phyloP scores from a whole-genome alignment of 2,113 vertebrate species.

The Neolamprologus falcicula region DNA sequence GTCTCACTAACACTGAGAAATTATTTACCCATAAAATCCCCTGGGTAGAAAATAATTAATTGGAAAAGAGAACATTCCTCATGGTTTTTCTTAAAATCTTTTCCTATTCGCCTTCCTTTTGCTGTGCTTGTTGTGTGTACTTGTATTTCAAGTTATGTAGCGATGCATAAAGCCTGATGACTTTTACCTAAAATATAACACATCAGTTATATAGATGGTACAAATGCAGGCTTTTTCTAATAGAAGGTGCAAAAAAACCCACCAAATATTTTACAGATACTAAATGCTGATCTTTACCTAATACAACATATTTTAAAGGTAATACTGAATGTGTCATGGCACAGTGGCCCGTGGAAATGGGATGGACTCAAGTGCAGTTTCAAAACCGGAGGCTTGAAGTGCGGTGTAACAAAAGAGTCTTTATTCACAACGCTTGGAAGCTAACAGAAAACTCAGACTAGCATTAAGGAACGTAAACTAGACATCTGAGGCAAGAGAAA shows the following conservation, averaged over 20 bases:
- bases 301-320: neutral
- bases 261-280: neutral
- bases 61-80: neutral
- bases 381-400: neutral
- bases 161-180: neutral
- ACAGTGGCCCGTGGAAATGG: neutral
- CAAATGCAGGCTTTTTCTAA: neutral
- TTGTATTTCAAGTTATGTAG: neutral
- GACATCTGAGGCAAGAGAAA: neutral
- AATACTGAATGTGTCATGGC: neutral
- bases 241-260: accelerated
- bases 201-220: neutral
- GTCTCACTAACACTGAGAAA: neutral
- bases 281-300: neutral
- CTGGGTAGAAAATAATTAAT: neutral
- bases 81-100: neutral
- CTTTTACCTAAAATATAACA: neutral
- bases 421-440: neutral
- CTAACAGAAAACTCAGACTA: neutral
- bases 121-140: neutral
- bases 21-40: neutral
- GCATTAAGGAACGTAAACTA: neutral
- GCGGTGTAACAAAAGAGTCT: neutral
- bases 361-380: neutral
- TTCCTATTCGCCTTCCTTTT: neutral